Evolutionary conservation across 1,140 invertebrate genomes (phyloP).

Genomic region (Tachypleus tridentatus): DNA sequence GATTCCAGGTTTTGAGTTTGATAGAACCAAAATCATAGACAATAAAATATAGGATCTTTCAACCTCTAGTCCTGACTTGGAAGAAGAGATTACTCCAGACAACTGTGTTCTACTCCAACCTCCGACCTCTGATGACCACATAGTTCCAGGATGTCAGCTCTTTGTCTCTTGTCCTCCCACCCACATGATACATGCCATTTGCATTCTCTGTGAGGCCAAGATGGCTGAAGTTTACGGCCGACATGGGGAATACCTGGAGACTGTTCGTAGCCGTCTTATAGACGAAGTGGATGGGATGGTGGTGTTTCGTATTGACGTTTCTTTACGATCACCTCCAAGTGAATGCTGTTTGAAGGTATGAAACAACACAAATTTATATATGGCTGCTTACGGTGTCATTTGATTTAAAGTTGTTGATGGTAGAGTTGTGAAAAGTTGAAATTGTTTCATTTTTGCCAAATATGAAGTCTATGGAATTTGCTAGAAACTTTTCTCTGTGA

Average conservation of each 20-base stretch:
- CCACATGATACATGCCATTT: slow-evolving; percentile 11
- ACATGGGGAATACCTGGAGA: slow-evolving; percentile 21
- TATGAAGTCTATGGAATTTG: too few species aligned
- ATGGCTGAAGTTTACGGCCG: slow-evolving; percentile 19
- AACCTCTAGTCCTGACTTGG: slow-evolving; percentile 9
- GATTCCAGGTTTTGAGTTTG: too few species aligned
- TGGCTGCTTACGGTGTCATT: too few species aligned
- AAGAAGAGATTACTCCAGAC: slow-evolving; percentile 18
- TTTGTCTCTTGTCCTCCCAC: slow-evolving; percentile 11
- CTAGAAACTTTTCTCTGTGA: too few species aligned
- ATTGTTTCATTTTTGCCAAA: too few species aligned
- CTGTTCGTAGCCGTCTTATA: slow-evolving; percentile 9
- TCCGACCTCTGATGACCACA: slow-evolving; percentile 6
- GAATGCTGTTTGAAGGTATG: slow-evolving; percentile 19
- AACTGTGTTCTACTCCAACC: slow-evolving; percentile 19
- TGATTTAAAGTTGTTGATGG: too few species aligned
- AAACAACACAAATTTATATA: neutral
- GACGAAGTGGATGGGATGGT: slow-evolving; percentile 20
- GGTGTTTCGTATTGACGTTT: slow-evolving; percentile 16
- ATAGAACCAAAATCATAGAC: too few species aligned
- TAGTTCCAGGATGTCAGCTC: slow-evolving; percentile 15
- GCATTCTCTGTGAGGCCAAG: slow-evolving; percentile 14
- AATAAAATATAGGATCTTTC: too few species aligned
- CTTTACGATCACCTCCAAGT: slow-evolving; percentile 11
- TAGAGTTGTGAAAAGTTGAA: too few species aligned